phyloP scores from a whole-genome alignment of 1,140 invertebrate genomes.

The Atta colombica region DNA sequence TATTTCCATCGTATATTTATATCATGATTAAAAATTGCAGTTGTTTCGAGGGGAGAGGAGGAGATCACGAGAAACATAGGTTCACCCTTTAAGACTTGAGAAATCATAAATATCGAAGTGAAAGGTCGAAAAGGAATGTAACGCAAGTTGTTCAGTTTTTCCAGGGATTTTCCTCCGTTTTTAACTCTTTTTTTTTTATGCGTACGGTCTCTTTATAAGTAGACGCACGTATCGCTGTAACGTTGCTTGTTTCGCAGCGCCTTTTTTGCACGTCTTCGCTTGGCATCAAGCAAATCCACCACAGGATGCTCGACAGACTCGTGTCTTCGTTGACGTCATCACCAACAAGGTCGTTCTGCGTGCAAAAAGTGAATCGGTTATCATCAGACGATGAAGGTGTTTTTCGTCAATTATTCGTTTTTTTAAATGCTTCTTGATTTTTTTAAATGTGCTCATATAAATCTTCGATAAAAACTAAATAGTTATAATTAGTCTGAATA shows the following conservation, averaged over 20 bases:
- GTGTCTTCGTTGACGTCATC: slow-evolving; percentile 63
- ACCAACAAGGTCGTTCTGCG: slow-evolving; percentile 50
- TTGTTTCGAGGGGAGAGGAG: neutral
- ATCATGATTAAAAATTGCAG: neutral
- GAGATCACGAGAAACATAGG: neutral
- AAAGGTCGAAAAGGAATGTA: slow-evolving; percentile 26
- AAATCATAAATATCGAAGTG: neutral
- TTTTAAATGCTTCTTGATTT: neutral
- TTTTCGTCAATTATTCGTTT: slow-evolving; percentile 3
- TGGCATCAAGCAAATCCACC: slow-evolving; percentile 58
- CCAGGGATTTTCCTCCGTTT: slow-evolving; percentile 73
- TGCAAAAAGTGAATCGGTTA: slow-evolving; percentile 64
- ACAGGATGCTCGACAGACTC: slow-evolving; percentile 59
- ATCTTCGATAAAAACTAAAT: neutral
- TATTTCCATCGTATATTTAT: neutral
- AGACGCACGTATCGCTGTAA: slow-evolving; percentile 77
- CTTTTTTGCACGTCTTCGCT: slow-evolving; percentile 71
- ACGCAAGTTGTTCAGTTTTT: slow-evolving; percentile 53
- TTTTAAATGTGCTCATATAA: neutral
- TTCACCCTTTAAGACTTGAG: neutral
- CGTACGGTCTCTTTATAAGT: slow-evolving; percentile 74
- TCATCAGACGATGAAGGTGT: slow-evolving; percentile 37
- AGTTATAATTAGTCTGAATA: neutral
- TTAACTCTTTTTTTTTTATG: slow-evolving; percentile 61
- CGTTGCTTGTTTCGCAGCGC: slow-evolving; percentile 77